Conservation (phyloP, 2,113 vertebrate species). For the Gobio gobio region DNA sequence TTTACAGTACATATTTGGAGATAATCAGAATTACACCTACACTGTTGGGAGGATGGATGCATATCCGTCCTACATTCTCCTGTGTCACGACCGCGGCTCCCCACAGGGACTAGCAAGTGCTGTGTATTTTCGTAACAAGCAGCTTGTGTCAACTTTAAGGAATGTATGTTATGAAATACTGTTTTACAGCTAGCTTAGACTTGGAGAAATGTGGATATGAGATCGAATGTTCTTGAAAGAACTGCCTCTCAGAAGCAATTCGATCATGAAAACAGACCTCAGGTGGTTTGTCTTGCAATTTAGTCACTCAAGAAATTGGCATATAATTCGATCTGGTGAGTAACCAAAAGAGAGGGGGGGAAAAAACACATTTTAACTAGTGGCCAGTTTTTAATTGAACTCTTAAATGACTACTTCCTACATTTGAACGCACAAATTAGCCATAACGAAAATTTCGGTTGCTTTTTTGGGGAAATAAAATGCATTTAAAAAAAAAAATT, state of each 20-base stretch:
- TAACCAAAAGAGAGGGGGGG: not conserved
- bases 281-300: not conserved
- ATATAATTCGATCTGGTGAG: not conserved
- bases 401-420: not conserved
- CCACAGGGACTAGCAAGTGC: constrained; percentile 38
- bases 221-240: not conserved
- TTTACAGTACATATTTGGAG: not conserved
- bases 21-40: not conserved
- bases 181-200: not conserved
- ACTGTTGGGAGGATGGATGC: not conserved
- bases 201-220: not conserved
- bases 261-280: not conserved
- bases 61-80: not conserved
- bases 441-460: not conserved
- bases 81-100: not conserved
- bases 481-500: not conserved
- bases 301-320: not conserved
- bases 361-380: not conserved
- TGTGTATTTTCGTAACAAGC: constrained; percentile 49
- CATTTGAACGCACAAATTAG: not conserved
- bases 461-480: not conserved
- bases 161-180: constrained; percentile 55
- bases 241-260: not conserved
- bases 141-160: constrained; percentile 54
- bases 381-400: not conserved